Evolutionary conservation across 2,888 invertebrate species (phyloP).

Genomic region (Monopis laevigella): DNA sequence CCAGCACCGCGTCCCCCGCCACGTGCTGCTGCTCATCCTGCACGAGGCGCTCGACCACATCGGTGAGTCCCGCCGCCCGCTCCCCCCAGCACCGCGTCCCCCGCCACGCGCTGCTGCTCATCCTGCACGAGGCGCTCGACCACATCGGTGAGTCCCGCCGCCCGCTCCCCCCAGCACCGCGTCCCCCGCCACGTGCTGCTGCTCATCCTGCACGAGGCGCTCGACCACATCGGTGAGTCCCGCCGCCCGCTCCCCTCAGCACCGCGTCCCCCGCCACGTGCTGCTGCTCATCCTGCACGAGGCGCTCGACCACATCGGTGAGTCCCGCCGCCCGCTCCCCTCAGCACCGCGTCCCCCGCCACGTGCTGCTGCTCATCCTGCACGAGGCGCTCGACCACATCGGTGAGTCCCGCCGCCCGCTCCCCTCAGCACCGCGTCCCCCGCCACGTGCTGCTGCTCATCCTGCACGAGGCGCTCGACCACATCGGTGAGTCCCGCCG

Average conservation of each 20-base stretch:
- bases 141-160: conserved; percentile 57
- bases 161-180: too few relatives aligned
- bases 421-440: too few relatives aligned
- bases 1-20: too few relatives aligned
- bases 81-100: conserved; percentile 79
- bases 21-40: too few relatives aligned
- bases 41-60: conserved; percentile 87
- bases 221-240: too few relatives aligned
- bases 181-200: conserved; percentile 85
- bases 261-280: conserved; percentile 88
- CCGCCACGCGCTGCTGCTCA: conserved; percentile 86
- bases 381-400: conserved; percentile 72
- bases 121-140: conserved; percentile 72
- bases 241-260: too few relatives aligned
- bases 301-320: conserved; percentile 74
- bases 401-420: conserved; percentile 31
- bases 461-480: conserved; percentile 77
- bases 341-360: conserved; percentile 86
- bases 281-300: conserved; percentile 79
- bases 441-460: conserved; percentile 82
- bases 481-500: too few relatives aligned
- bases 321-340: conserved; percentile 79
- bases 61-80: conserved; percentile 80
- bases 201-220: conserved; percentile 76
- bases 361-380: conserved; percentile 80